Evolutionary conservation across 2,797 vertebrate genomes (phyloP).

Genomic region (Alauda arvensis): DNA sequence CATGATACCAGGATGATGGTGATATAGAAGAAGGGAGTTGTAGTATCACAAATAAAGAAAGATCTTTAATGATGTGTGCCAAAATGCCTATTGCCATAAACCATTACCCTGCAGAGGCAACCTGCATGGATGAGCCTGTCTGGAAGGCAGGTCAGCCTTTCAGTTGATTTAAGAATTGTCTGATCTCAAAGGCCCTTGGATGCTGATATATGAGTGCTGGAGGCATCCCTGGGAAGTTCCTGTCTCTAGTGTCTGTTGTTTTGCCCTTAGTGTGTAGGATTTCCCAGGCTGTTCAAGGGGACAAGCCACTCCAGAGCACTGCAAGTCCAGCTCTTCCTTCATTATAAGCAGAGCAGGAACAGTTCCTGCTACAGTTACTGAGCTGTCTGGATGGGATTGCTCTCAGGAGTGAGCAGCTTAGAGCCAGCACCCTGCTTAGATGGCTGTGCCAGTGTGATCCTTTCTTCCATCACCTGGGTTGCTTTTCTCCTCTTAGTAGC

Average conservation of each 20-base stretch:
- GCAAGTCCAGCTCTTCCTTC: not conserved
- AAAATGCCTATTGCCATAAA: rapidly evolving
- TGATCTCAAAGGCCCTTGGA: not conserved
- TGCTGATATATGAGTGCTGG: rapidly evolving
- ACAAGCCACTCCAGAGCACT: not conserved
- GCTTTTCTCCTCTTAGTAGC: not conserved
- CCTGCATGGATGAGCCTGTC: not conserved
- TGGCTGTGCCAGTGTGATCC: not conserved
- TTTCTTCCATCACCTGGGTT: not conserved
- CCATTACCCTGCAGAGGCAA: rapidly evolving
- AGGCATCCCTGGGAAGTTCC: not conserved
- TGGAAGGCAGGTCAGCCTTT: not conserved
- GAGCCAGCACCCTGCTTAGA: not conserved
- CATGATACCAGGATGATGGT: not conserved
- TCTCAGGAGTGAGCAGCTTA: not conserved
- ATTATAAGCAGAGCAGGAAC: not conserved
- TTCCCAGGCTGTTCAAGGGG: not conserved
- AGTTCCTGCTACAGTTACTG: not conserved
- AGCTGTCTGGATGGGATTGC: not conserved
- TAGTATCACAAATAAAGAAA: not conserved
- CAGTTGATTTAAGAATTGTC: not conserved
- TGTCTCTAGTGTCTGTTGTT: not conserved
- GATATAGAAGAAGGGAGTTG: not conserved
- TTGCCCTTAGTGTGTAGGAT: not conserved
- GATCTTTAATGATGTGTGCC: not conserved